phyloP scores from a whole-genome alignment of 2,888 invertebrate genomes.

The Cephus runcator region DNA sequence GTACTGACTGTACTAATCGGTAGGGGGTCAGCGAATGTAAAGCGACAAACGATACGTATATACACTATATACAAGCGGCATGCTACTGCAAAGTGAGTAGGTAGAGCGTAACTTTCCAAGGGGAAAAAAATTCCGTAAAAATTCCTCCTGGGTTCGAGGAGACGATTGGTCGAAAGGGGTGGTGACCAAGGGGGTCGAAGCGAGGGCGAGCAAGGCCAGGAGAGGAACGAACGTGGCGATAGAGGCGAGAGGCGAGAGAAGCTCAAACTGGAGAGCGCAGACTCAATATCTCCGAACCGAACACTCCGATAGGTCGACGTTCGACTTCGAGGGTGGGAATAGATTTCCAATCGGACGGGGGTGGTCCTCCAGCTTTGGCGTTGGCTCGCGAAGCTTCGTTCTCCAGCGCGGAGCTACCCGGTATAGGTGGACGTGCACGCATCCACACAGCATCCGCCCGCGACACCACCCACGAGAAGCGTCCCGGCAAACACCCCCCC shows the following conservation, averaged over 20 bases:
- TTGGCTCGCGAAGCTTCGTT: conserved; percentile 10
- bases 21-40: background rate
- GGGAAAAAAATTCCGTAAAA: background rate
- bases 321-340: conserved; percentile 66
- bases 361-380: conserved; percentile 40
- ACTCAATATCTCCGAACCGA: conserved; percentile 65
- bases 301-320: conserved; percentile 66
- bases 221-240: conserved; percentile 30
- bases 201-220: conserved; percentile 4
- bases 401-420: conserved; percentile 11
- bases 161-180: conserved; percentile 12
- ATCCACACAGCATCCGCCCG: conserved; percentile 60
- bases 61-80: background rate
- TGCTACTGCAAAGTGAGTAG: background rate
- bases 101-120: background rate
- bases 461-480: conserved; percentile 54
- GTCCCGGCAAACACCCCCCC: conserved; percentile 46
- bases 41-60: background rate
- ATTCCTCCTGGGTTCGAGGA: conserved; percentile 7
- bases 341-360: conserved; percentile 65
- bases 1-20: background rate
- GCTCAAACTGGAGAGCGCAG: conserved; percentile 51
- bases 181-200: conserved; percentile 15
- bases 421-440: conserved; percentile 66
- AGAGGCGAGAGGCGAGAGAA: conserved; percentile 25